A percentile compares a stretch with the other conserved stretches of the same genome.
These are phyloP conservation scores for Bolinopsis microptera DNA, from an alignment of 37 sponge, comb jelly and placozoan species.

Conservation along the genomic window DNA sequence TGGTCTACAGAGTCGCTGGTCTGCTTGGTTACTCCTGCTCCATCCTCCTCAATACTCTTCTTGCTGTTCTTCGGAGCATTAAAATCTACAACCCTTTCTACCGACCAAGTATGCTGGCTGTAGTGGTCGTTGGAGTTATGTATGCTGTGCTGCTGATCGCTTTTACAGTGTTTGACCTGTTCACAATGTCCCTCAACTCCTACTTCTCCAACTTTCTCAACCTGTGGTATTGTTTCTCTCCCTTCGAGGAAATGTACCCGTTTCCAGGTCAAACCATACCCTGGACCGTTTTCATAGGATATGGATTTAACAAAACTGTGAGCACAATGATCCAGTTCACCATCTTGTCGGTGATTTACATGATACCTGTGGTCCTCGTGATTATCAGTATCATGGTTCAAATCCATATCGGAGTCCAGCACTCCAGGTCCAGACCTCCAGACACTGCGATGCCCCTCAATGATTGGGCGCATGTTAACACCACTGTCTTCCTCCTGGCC, in stretches of 20 bases:
- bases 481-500: slow-evolving; percentile 16
- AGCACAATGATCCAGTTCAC: background rate
- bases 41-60: background rate
- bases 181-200: background rate
- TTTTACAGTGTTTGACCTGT: background rate
- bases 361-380: background rate
- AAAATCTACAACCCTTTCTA: background rate
- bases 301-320: background rate
- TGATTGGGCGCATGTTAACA: slow-evolving; percentile 8
- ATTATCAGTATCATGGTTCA: background rate
- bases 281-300: background rate
- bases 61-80: background rate
- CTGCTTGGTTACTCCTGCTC: background rate
- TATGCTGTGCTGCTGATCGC: background rate
- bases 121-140: background rate
- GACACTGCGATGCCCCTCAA: background rate
- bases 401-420: background rate
- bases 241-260: background rate
- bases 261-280: background rate
- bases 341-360: background rate
- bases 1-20: background rate
- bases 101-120: background rate
- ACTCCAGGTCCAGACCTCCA: background rate
- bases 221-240: background rate
- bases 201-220: background rate